Percentiles rank a stretch among this genome's conserved stretches.
phyloP scores from a whole-genome alignment of 2,797 vertebrate genomes.

The Anguilla pacifica region DNA sequence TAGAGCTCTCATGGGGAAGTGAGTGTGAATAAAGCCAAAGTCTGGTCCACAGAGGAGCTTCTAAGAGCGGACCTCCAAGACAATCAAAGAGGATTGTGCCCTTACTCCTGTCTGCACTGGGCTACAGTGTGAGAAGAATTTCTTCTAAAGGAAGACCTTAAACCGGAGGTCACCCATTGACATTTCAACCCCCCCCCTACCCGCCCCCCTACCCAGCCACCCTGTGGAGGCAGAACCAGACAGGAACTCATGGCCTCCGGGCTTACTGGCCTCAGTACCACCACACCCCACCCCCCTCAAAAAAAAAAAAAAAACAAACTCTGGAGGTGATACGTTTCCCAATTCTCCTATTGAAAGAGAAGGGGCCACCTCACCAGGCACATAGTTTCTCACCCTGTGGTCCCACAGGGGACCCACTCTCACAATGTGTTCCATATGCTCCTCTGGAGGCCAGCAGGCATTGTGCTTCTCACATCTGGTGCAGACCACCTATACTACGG shows the following conservation, averaged over 20 bases:
- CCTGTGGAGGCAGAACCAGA: constrained; percentile 49
- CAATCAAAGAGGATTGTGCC: not conserved
- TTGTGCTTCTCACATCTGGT: constrained; percentile 63
- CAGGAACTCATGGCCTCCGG: constrained; percentile 49
- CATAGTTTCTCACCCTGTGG: constrained; percentile 53
- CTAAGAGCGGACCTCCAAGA: not conserved
- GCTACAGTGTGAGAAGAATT: not conserved
- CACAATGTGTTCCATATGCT: constrained; percentile 69
- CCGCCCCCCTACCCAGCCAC: not conserved
- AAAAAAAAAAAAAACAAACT: not conserved
- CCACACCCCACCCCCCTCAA: constrained; percentile 26
- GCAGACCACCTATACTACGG: constrained; percentile 64
- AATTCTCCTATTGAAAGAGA: constrained; percentile 40
- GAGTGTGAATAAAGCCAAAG: not conserved
- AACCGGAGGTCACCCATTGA: constrained; percentile 25
- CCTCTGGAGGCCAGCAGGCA: constrained; percentile 51
- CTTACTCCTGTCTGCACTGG: not conserved
- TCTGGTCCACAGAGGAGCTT: not conserved
- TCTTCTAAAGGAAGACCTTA: constrained; percentile 3
- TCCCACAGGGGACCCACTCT: constrained; percentile 48
- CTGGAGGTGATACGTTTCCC: constrained; percentile 55
- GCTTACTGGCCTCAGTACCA: constrained; percentile 15
- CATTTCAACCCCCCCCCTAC: constrained; percentile 10
- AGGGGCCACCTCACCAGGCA: constrained; percentile 44
- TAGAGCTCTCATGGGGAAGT: not conserved